A percentile compares a stretch with the other conserved stretches of the same genome.
Evolutionary conservation across 2,113 vertebrate genomes (phyloP).

Genomic region (Urocitellus parryii): DNA sequence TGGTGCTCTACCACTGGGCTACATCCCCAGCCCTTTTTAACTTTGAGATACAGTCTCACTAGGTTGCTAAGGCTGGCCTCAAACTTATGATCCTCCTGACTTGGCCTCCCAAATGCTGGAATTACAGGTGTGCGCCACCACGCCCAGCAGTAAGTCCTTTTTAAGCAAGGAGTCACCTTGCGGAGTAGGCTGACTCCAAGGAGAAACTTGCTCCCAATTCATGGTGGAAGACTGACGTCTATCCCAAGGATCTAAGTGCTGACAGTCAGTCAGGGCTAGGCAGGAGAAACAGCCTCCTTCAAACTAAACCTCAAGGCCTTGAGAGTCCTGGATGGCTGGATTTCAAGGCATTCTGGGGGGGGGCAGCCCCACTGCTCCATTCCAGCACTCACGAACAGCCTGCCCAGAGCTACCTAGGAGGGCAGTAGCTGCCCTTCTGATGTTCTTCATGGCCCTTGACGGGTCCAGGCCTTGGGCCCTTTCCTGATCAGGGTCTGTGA

Average conservation of each 20-base stretch:
- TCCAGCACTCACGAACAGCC: not conserved
- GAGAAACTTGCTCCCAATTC: not conserved
- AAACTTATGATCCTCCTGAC: no score
- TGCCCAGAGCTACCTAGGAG: not conserved
- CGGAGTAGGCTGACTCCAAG: not conserved
- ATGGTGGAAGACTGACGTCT: fast-evolving
- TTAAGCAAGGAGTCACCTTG: not conserved
- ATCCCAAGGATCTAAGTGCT: not conserved
- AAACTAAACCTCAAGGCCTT: not conserved
- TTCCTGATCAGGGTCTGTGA: not conserved
- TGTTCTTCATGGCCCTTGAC: not conserved
- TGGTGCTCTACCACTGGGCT: no score
- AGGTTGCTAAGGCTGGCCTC: no score
- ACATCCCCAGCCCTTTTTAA: not conserved
- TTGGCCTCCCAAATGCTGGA: no score
- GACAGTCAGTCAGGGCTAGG: no score
- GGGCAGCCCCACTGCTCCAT: not conserved
- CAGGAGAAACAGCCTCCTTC: not conserved
- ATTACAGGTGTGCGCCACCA: no score
- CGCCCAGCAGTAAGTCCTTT: not conserved
- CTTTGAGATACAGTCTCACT: not conserved
- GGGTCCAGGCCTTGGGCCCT: not conserved
- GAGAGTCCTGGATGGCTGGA: not conserved
- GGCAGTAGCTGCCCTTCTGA: not conserved
- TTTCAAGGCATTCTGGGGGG: not conserved